Conservation (phyloP, 2,888 invertebrate genomes). For the Eristalis arbustorum region DNA sequence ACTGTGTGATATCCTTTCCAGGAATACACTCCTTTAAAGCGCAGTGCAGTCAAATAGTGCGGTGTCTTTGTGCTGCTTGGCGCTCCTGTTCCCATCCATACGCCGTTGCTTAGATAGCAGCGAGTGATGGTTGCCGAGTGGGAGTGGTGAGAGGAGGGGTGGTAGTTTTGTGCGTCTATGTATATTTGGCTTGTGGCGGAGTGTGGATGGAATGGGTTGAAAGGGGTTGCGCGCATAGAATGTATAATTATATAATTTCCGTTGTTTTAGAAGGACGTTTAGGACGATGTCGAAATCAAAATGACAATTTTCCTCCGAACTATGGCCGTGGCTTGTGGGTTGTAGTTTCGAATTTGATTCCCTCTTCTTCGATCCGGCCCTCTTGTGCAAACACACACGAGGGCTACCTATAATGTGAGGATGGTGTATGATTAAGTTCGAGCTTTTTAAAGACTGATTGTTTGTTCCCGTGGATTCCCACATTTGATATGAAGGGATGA, state of each 20-base stretch:
- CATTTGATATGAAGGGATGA: no score
- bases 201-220: background rate
- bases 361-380: slow-evolving; percentile 25
- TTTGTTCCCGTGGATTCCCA: slow-evolving; percentile 42
- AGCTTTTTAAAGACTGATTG: slow-evolving; percentile 51
- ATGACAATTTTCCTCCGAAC: slow-evolving; percentile 56
- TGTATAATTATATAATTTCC: slow-evolving; percentile 65
- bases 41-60: slow-evolving; percentile 46
- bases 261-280: slow-evolving; percentile 62
- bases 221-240: slow-evolving; percentile 47
- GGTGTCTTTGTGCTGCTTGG: slow-evolving; percentile 29
- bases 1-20: slow-evolving; percentile 41
- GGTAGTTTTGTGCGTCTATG: background rate
- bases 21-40: slow-evolving; percentile 40
- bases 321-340: background rate
- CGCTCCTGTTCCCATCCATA: background rate
- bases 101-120: background rate
- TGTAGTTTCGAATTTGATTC: slow-evolving; percentile 10
- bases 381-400: background rate
- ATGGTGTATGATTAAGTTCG: slow-evolving; percentile 60
- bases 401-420: slow-evolving; percentile 3
- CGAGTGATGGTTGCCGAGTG: background rate
- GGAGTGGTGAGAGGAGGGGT: background rate
- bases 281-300: slow-evolving; percentile 62
- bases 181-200: background rate